Base-by-base conservation (phyloP, 2,888 invertebrate species). In the Laspeyria flexula region DNA sequence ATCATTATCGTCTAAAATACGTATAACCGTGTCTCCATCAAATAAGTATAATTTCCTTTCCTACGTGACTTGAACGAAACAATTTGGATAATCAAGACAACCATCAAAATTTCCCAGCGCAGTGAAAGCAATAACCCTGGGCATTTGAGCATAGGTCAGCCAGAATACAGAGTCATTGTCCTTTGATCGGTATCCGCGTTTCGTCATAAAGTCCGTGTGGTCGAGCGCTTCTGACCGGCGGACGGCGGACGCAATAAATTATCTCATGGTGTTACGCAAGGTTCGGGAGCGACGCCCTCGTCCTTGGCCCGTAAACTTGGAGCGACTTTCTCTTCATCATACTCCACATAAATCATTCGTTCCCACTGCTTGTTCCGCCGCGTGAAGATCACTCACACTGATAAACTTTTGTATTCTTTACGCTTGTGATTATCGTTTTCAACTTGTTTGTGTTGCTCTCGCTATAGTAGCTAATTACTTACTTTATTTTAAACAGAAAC, bases 231-330 rank as follows among this genome's bases (percentile, higher is more conserved):
- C 56, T 57, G 57, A 57, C 50, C 46, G 62, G 30, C 55, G 56
- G 55, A 16, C 37, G 9, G 40, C 42, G 52, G 41, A 38, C 29
- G 54, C 53, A 56, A 68, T 67, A 57, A 71, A 57, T 57, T 45
- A 70, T 64, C 58, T 65, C 65, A 62, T 47, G 57, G 29, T n/a
- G 33, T 69, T 69, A 54, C 75, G 77, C 73, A 79, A 78, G 56
- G 58, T 52, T 55, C 73, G 83, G 85, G 90, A 82, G 79, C 89
- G 82, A 71, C 77, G 87, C 80, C 81, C 88, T 85, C 88, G 90
- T 91, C 90, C 91, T 91, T 91, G 91, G 81, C 82, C 79, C 65
- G 74, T 79, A 78, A 81, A 77, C 66, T 55, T 38, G 53, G 25
- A 41, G 34, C 64, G 52, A 88, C 91, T 90, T 90, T 91, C 91